Percentiles rank a stretch among this genome's conserved stretches.
phyloP scores from a whole-genome alignment of 2,888 invertebrate species.

The Nemurella pictetii region DNA sequence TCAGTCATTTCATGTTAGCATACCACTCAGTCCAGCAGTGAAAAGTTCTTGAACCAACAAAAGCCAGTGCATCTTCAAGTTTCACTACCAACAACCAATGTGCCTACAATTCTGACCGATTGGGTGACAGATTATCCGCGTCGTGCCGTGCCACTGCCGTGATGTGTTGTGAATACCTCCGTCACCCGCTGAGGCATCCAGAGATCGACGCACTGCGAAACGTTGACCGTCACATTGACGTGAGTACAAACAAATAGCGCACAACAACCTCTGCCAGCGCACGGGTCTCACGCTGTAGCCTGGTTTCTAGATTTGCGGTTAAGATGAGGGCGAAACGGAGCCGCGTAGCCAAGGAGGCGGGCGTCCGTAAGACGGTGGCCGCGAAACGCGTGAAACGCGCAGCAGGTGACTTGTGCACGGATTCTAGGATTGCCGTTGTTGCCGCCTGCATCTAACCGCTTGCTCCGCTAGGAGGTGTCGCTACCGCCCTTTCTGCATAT shows the following conservation, averaged over 20 bases:
- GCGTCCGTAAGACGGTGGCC: background rate
- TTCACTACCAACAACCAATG: background rate
- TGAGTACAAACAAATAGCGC: background rate
- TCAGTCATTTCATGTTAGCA: background rate
- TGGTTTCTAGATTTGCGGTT: background rate
- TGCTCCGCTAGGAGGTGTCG: background rate
- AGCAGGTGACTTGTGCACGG: slow-evolving; percentile 19
- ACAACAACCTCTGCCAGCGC: background rate
- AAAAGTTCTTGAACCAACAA: too few relatives aligned
- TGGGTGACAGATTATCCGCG: background rate
- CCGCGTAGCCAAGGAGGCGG: background rate
- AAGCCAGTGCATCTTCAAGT: background rate
- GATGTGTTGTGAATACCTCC: background rate
- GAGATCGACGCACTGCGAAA: background rate
- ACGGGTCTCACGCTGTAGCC: background rate
- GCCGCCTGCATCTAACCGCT: slow-evolving; percentile 23
- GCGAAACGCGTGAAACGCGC: background rate
- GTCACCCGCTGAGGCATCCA: background rate
- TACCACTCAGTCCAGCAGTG: background rate
- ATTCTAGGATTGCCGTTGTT: slow-evolving; percentile 25
- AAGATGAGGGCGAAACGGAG: background rate
- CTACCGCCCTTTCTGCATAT: background rate
- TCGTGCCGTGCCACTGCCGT: background rate
- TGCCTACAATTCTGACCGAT: background rate
- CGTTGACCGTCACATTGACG: background rate